These are phyloP conservation scores for Antigone vipio DNA, from an alignment of 2,113 vertebrate species.

Conservation along the genomic window DNA sequence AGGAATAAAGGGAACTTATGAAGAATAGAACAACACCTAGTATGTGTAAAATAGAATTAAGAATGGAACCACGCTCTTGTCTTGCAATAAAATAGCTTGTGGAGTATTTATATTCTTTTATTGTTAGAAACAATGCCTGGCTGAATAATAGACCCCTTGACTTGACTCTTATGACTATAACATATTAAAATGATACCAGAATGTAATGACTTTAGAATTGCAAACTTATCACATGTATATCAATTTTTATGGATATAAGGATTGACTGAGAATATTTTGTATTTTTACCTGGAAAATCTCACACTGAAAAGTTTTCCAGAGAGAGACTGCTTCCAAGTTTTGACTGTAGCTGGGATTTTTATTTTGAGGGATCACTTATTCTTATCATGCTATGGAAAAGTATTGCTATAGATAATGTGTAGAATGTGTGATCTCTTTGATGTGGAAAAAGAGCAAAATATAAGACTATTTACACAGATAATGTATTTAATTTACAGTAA, in stretches of 20 bases:
- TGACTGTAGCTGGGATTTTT: neutral
- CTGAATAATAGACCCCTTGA: neutral
- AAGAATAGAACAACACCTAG: neutral
- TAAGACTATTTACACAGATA: neutral
- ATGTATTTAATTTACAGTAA: neutral
- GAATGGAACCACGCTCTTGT: rapidly evolving
- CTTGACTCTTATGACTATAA: neutral
- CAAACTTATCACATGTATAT: neutral
- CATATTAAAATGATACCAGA: neutral
- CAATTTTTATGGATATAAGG: neutral
- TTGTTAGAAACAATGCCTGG: neutral
- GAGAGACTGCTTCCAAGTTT: neutral
- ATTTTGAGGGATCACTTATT: neutral
- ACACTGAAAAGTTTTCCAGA: neutral
- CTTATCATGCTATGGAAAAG: neutral
- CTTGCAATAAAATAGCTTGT: neutral
- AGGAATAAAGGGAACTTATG: neutral
- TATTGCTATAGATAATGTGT: neutral
- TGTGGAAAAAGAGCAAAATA: neutral
- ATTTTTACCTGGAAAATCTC: neutral
- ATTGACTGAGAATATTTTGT: neutral
- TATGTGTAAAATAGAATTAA: neutral
- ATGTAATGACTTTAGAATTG: neutral
- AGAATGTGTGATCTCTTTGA: neutral
- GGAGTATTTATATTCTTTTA: neutral